Conservation (phyloP, 2,113 vertebrate genomes). For the Globicephala melas region DNA sequence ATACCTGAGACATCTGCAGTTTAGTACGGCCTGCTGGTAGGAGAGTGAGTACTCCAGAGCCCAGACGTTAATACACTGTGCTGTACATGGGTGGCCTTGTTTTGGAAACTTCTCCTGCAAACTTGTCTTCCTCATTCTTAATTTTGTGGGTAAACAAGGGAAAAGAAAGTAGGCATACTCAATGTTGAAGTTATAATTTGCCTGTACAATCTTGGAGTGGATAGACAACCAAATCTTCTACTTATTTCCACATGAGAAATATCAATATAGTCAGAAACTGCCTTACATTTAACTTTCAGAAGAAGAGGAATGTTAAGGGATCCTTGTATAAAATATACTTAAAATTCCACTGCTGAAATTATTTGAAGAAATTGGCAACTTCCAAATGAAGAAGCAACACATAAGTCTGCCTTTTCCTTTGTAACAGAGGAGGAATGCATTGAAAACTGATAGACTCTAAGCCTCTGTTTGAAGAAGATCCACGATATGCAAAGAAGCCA, state of each 20-base stretch:
- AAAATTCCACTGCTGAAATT: background rate
- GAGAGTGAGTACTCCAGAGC: background rate
- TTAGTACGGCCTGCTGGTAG: background rate
- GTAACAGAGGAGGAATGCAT: background rate
- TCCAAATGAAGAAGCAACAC: background rate
- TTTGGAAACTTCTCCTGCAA: background rate
- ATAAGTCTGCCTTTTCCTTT: background rate
- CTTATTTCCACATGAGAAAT: background rate
- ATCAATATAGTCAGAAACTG: background rate
- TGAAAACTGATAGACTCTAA: conserved; percentile 39
- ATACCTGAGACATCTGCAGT: background rate
- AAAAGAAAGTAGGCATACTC: background rate
- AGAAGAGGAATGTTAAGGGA: background rate
- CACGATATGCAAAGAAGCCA: background rate
- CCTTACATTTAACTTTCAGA: background rate
- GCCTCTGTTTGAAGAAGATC: conserved; percentile 32
- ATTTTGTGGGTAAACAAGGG: background rate
- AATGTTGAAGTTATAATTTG: background rate
- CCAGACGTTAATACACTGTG: background rate
- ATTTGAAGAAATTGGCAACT: background rate
- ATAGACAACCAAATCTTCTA: background rate
- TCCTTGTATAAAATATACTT: background rate
- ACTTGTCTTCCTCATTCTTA: background rate
- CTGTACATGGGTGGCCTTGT: background rate
- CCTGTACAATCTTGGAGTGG: background rate